phyloP scores from a whole-genome alignment of 2,797 vertebrate species.

The Ptychadena robeensis region DNA sequence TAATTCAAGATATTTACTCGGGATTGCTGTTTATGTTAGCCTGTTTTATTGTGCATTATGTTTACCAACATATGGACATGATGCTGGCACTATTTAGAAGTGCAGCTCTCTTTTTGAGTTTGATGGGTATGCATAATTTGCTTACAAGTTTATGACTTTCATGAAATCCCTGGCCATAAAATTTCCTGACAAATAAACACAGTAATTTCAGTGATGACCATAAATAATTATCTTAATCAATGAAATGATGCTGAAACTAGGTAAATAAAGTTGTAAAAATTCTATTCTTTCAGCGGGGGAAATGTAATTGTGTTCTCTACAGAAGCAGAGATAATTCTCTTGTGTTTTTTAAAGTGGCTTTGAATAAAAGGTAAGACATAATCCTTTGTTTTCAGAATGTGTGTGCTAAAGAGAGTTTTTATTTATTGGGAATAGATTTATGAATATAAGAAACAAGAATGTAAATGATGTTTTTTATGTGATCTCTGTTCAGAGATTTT shows the following conservation, averaged over 20 bases:
- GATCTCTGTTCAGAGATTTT: no score
- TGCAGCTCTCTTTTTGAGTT: conserved; percentile 53
- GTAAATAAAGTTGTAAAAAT: conserved; percentile 41
- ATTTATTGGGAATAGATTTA: not conserved
- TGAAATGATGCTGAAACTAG: conserved; percentile 42
- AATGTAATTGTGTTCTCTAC: not conserved
- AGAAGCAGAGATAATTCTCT: conserved; percentile 12
- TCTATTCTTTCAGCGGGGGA: conserved; percentile 6
- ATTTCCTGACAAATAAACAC: conserved; percentile 53
- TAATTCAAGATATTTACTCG: conserved; percentile 62
- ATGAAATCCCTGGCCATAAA: conserved; percentile 57
- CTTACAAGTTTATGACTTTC: conserved; percentile 52
- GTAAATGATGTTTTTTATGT: no score
- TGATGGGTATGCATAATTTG: conserved; percentile 56
- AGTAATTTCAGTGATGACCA: conserved; percentile 50
- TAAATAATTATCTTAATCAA: conserved; percentile 62
- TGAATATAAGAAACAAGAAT: no score
- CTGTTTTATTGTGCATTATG: conserved; percentile 60
- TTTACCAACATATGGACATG: conserved; percentile 61
- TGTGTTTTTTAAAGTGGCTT: not conserved
- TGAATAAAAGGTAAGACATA: conserved; percentile 6
- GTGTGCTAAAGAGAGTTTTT: not conserved
- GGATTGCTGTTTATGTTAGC: conserved; percentile 54
- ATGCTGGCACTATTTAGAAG: conserved; percentile 57
- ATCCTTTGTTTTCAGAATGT: not conserved